Percentiles rank a stretch among this genome's conserved stretches.
Evolutionary conservation across 2,113 vertebrate species (phyloP).

Genomic region (Corydoras maculifer): DNA sequence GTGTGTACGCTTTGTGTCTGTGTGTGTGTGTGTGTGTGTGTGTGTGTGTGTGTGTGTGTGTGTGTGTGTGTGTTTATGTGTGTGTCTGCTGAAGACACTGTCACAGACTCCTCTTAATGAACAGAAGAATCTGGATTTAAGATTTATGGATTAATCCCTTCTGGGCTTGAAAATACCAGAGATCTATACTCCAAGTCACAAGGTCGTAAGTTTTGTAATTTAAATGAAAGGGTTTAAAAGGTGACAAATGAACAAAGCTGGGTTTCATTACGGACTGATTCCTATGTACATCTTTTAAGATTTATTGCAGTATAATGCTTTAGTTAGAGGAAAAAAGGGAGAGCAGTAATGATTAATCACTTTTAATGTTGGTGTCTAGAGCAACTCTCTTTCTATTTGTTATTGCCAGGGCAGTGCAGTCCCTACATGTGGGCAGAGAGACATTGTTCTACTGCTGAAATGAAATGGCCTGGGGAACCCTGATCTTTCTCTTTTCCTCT

Average conservation of each 20-base stretch:
- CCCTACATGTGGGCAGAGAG: conserved; percentile 75
- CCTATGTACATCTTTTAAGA: conserved; percentile 97
- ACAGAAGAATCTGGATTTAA: conserved; percentile 62
- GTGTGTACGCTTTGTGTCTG: not conserved
- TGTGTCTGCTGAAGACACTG: conserved; percentile 43
- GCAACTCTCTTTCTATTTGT: conserved; percentile 97
- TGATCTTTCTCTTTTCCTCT: conserved; percentile 72
- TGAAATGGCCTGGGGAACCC: conserved; percentile 67
- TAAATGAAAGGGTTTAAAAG: conserved; percentile 78
- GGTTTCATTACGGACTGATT: conserved; percentile 88
- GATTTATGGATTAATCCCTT: conserved; percentile 75
- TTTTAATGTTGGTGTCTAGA: conserved; percentile 91
- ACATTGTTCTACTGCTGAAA: conserved; percentile 80
- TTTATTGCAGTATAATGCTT: conserved; percentile 92
- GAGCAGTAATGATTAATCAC: conserved; percentile 93
- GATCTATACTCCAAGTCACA: conserved; percentile 74
- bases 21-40: conserved; percentile 20
- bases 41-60: not conserved
- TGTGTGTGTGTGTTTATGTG: conserved; percentile 44
- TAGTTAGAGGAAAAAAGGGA: conserved; percentile 72
- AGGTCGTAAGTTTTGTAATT: conserved; percentile 79
- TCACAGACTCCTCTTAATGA: conserved; percentile 60
- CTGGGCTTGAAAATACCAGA: conserved; percentile 67
- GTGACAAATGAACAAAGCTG: conserved; percentile 83
- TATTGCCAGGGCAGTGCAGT: conserved; percentile 85